These are phyloP conservation scores for Torymus texanus DNA, from an alignment of 2,888 invertebrate genomes.

Conservation along the genomic window DNA sequence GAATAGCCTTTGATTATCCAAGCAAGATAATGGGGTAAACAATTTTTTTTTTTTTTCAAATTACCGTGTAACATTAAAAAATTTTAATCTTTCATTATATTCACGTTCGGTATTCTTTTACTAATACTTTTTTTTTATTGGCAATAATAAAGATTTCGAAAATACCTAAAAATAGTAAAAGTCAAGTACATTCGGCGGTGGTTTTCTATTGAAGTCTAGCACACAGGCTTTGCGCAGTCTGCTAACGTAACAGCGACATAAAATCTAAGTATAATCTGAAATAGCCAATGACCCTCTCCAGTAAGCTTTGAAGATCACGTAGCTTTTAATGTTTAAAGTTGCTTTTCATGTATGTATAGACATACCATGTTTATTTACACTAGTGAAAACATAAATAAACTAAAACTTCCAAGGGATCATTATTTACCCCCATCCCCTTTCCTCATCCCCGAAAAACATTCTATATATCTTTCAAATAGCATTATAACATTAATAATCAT, in stretches of 20 bases:
- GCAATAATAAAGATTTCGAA: background rate
- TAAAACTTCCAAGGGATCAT: background rate
- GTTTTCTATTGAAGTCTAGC: background rate
- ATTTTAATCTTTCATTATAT: too few relatives aligned
- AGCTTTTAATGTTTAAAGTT: conserved; percentile 10
- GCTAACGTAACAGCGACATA: background rate
- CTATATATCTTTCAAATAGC: too few relatives aligned
- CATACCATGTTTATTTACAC: background rate
- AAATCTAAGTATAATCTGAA: conserved; percentile 13
- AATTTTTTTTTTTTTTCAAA: background rate
- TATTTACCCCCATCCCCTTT: background rate
- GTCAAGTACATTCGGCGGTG: background rate
- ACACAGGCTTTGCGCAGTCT: background rate
- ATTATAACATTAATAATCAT: too few relatives aligned
- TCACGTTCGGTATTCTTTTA: too few relatives aligned
- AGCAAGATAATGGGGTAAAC: background rate
- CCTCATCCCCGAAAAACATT: too few relatives aligned
- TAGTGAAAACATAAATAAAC: background rate
- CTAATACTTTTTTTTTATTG: background rate
- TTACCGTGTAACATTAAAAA: too few relatives aligned
- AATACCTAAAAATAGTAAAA: background rate
- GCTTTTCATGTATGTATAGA: background rate
- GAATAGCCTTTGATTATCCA: conserved; percentile 8
- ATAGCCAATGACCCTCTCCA: background rate
- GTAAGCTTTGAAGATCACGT: conserved; percentile 18